These are phyloP conservation scores for Cyphomyrus plagiostoma DNA, from an alignment of 2,113 vertebrate species.

Conservation along the genomic window DNA sequence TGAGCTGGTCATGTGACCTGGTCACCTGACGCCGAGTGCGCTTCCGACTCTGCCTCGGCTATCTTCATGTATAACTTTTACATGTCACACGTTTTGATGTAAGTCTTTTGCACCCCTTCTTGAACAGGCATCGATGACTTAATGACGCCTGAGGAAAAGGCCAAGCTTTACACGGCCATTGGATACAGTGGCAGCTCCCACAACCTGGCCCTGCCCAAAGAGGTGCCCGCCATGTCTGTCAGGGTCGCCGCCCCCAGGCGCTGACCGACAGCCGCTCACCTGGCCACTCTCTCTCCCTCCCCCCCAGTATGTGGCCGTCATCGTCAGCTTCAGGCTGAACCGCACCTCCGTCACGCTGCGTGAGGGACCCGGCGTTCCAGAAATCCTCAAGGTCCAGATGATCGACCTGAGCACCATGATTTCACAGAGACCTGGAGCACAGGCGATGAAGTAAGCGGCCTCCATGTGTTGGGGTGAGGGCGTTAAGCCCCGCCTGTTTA, in stretches of 20 bases:
- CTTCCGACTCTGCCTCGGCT: not conserved
- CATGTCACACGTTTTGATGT: not conserved
- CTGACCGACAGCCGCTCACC: not conserved
- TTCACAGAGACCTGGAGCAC: slow-evolving; percentile 86
- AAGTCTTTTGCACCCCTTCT: not conserved
- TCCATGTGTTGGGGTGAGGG: not conserved
- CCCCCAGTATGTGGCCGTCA: slow-evolving; percentile 78
- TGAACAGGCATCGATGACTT: slow-evolving; percentile 74
- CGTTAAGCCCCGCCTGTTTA: not conserved
- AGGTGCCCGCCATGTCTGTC: slow-evolving; percentile 54
- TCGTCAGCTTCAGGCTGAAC: slow-evolving; percentile 78
- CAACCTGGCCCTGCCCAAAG: slow-evolving; percentile 73
- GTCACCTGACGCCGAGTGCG: not conserved
- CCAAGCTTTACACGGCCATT: slow-evolving; percentile 90
- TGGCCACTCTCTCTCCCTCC: slow-evolving; percentile 23
- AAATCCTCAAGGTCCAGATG: slow-evolving; percentile 87
- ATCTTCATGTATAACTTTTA: not conserved
- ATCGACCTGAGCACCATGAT: slow-evolving; percentile 80
- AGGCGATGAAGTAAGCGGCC: slow-evolving; percentile 77
- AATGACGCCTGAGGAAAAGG: slow-evolving; percentile 85
- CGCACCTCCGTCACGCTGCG: slow-evolving; percentile 80
- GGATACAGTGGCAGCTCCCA: slow-evolving; percentile 88
- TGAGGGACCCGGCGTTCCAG: slow-evolving; percentile 73
- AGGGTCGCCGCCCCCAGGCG: not conserved
- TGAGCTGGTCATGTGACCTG: not conserved